phyloP scores from a whole-genome alignment of 2,797 vertebrate genomes.

The Siniperca scherzeri region DNA sequence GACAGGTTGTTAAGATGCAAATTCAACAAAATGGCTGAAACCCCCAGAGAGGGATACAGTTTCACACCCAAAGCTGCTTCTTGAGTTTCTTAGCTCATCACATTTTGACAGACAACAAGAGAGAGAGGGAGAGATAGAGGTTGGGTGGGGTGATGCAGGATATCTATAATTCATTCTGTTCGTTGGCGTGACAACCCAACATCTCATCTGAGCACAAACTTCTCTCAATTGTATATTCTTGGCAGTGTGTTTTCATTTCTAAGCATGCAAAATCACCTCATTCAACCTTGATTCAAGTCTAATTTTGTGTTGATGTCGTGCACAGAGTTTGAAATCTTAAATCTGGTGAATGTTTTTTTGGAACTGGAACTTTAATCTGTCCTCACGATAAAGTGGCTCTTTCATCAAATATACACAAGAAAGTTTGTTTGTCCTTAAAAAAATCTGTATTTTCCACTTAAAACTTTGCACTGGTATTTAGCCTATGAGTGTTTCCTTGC shows the following conservation, averaged over 20 bases:
- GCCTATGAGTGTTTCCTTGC: background rate
- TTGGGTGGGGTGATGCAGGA: conserved; percentile 44
- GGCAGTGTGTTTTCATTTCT: conserved; percentile 8
- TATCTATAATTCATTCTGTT: conserved; percentile 73
- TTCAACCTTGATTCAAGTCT: conserved; percentile 27
- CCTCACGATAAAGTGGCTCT: background rate
- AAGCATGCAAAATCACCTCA: conserved; percentile 30
- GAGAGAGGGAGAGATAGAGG: conserved; percentile 29
- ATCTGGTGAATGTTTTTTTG: background rate
- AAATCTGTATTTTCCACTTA: conserved; percentile 11
- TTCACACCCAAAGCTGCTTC: conserved; percentile 78
- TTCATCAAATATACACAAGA: conserved; percentile 40
- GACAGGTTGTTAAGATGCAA: conserved; percentile 84
- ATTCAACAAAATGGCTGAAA: conserved; percentile 82
- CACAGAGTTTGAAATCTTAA: conserved; percentile 15
- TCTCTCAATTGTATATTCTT: conserved; percentile 27
- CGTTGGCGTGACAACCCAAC: conserved; percentile 50
- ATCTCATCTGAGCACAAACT: conserved; percentile 40
- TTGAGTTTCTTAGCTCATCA: conserved; percentile 79
- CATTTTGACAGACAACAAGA: conserved; percentile 72
- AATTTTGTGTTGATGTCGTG: conserved; percentile 18
- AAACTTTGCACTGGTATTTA: conserved; percentile 2
- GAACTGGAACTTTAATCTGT: conserved; percentile 16
- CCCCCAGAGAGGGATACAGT: conserved; percentile 74
- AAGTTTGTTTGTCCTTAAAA: conserved; percentile 26